Percentiles rank a stretch among this genome's conserved stretches.
Conservation (phyloP, 2,113 vertebrate genomes). For the Microtus montanus region DNA sequence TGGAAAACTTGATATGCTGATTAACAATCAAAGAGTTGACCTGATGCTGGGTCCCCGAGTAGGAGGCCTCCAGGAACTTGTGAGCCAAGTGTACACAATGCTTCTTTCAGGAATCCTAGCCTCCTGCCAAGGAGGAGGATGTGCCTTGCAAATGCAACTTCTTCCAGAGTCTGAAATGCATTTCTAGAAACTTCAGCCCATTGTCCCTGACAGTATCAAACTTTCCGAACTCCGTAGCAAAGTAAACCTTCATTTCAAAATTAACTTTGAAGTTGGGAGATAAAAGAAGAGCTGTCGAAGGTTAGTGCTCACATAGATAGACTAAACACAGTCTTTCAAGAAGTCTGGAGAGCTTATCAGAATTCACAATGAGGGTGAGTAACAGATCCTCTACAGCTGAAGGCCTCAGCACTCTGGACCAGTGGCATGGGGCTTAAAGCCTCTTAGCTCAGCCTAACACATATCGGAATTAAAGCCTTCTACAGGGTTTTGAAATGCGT, state of each 20-base stretch:
- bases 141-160: neutral
- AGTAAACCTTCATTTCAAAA: conserved; percentile 69
- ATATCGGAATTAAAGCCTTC: conserved; percentile 50
- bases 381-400: conserved; percentile 37
- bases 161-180: neutral
- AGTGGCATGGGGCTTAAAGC: conserved; percentile 8
- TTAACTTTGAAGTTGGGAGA: conserved; percentile 73
- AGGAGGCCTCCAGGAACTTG: neutral
- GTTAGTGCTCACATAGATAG: conserved; percentile 46
- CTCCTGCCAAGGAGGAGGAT: neutral
- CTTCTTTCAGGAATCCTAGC: neutral
- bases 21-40: neutral
- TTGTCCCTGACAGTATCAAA: conserved; percentile 36
- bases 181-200: conserved; percentile 25
- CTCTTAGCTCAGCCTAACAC: conserved; percentile 43
- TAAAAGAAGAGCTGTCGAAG: conserved; percentile 70
- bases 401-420: neutral
- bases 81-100: too few relatives aligned
- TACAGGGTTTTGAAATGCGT: conserved; percentile 60
- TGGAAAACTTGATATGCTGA: neutral
- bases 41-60: rapidly evolving
- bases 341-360: conserved; percentile 56
- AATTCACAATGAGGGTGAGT: conserved; percentile 62
- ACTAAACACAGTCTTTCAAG: conserved; percentile 51
- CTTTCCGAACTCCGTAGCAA: conserved; percentile 51